Percentiles rank a stretch among this genome's conserved stretches.
Conservation (phyloP, 2,888 invertebrate species). For the Antheraea assamensis region DNA sequence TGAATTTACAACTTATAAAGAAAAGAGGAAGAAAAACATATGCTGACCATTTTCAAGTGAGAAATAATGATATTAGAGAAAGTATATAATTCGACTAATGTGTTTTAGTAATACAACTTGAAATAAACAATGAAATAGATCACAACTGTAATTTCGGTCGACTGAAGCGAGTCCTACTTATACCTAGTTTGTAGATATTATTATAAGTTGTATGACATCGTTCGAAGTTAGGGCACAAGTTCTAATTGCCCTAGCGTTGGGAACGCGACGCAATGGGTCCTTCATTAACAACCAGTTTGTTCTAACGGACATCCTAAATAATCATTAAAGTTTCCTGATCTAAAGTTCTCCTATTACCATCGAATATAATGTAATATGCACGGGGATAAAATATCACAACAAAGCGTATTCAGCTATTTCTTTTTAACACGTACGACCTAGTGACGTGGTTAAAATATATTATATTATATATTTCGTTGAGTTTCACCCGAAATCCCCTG, state of each 20-base stretch:
- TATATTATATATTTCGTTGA: too few relatives aligned
- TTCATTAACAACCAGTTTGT: constrained; percentile 10
- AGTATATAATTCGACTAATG: background rate
- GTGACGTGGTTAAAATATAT: too few relatives aligned
- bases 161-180: background rate
- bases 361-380: background rate
- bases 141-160: background rate
- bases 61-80: background rate
- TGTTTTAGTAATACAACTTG: background rate
- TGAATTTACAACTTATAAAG: too few relatives aligned
- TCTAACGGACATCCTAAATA: constrained; percentile 6
- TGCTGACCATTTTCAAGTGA: background rate
- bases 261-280: constrained; percentile 4
- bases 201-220: constrained; percentile 3
- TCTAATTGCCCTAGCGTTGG: constrained; percentile 4
- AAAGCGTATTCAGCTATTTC: too few relatives aligned
- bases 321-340: constrained; percentile 14
- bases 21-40: too few relatives aligned
- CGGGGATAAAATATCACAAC: background rate
- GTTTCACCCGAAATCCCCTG: too few relatives aligned
- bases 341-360: background rate
- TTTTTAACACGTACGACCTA: too few relatives aligned
- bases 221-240: constrained; percentile 4
- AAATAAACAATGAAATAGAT: background rate
- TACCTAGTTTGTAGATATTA: constrained; percentile 1